These are phyloP conservation scores for Cantharis lateralis DNA, from an alignment of 2,888 invertebrate species.

Conservation along the genomic window DNA sequence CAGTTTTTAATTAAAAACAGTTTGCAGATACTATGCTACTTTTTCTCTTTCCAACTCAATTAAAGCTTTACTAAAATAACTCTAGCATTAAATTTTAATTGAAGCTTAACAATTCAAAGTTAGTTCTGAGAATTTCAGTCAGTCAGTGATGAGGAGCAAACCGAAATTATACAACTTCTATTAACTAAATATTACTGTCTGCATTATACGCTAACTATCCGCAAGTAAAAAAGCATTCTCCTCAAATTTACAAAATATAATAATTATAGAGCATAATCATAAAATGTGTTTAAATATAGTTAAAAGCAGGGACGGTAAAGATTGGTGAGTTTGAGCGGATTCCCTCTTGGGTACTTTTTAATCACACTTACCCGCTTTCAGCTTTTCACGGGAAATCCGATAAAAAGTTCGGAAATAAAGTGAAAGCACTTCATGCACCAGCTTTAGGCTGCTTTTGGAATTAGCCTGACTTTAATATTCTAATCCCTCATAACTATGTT, in stretches of 20 bases:
- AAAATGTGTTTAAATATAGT: not conserved
- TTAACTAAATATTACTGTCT: not conserved
- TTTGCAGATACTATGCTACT: slow-evolving; percentile 19
- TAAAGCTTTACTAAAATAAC: slow-evolving; percentile 22
- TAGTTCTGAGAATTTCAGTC: slow-evolving; percentile 30
- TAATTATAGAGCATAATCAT: not conserved
- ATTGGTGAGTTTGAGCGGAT: slow-evolving; percentile 9
- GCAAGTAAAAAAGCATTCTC: not conserved
- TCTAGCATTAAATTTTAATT: slow-evolving; percentile 34
- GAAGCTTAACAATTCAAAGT: slow-evolving; percentile 33
- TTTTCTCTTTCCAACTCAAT: slow-evolving; percentile 26
- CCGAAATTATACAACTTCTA: slow-evolving; percentile 16
- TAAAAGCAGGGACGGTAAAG: slow-evolving; percentile 2
- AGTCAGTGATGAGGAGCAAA: slow-evolving; percentile 4
- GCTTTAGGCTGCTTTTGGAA: slow-evolving; percentile 23
- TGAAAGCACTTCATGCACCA: slow-evolving; percentile 14
- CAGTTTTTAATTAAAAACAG: slow-evolving; percentile 27
- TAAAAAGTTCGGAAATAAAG: slow-evolving; percentile 33
- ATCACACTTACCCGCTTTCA: slow-evolving; percentile 31
- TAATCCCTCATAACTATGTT: slow-evolving; percentile 3
- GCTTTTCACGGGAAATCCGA: slow-evolving; percentile 29
- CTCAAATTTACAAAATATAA: not conserved
- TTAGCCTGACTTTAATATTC: slow-evolving; percentile 17
- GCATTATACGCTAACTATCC: not conserved
- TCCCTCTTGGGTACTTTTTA: slow-evolving; percentile 33